A percentile compares a stretch with the other conserved stretches of the same genome.
These are phyloP conservation scores for Alloscopus bannaensis DNA, from an alignment of 2,888 invertebrate genomes.

Conservation along the genomic window DNA sequence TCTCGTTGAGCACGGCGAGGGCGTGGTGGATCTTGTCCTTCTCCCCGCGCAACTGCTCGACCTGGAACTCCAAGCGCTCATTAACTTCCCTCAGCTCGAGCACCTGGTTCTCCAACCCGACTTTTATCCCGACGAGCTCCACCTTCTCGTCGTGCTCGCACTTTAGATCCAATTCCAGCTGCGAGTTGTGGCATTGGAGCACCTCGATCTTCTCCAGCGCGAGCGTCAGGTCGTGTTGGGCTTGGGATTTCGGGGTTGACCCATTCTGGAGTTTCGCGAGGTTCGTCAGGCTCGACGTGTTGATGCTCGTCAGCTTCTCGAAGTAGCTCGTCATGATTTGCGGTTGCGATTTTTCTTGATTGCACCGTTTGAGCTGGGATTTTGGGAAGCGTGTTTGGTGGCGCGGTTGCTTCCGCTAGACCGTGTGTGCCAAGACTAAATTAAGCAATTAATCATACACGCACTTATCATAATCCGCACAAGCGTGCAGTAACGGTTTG, in stretches of 20 bases:
- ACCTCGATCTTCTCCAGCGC: slow-evolving; percentile 30
- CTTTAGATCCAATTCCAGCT: slow-evolving; percentile 29
- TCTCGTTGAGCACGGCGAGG: slow-evolving; percentile 19
- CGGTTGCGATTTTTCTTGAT: too few species aligned
- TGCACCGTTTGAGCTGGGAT: too few species aligned
- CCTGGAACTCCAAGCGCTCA: slow-evolving; percentile 35
- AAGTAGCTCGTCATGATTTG: slow-evolving; percentile 47
- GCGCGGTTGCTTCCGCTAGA: too few species aligned
- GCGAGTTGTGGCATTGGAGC: neutral
- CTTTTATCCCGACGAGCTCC: slow-evolving; percentile 27
- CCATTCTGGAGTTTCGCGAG: neutral
- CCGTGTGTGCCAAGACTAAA: too few species aligned
- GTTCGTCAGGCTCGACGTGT: slow-evolving; percentile 7
- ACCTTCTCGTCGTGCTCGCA: slow-evolving; percentile 41
- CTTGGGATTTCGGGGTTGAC: too few species aligned
- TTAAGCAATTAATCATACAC: too few species aligned
- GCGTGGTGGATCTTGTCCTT: slow-evolving; percentile 34
- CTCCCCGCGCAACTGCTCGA: slow-evolving; percentile 8
- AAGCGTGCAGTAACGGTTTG: too few species aligned
- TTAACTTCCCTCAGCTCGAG: slow-evolving; percentile 22
- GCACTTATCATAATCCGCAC: too few species aligned
- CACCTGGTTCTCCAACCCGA: slow-evolving; percentile 24
- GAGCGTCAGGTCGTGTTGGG: neutral
- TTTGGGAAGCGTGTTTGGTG: too few species aligned
- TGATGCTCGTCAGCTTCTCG: slow-evolving; percentile 31